Conservation (phyloP, 2,113 vertebrate genomes). For the Anas platyrhynchos region DNA sequence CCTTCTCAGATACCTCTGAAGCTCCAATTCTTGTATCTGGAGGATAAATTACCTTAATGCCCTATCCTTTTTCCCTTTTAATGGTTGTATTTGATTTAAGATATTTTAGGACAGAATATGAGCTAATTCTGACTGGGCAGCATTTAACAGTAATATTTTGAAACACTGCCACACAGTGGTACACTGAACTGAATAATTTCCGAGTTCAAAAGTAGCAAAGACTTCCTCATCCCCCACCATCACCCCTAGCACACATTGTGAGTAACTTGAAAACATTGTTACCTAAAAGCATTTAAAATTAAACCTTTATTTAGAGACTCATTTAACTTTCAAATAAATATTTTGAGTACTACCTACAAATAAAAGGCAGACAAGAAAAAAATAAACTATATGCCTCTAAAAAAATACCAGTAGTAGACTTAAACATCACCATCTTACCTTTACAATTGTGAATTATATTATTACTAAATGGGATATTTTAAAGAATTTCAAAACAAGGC, state of each 20-base stretch:
- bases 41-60: neutral
- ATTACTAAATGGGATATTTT: neutral
- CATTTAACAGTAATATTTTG: neutral
- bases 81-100: neutral
- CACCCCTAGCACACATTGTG: neutral
- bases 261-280: neutral
- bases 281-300: neutral
- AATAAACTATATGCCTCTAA: neutral
- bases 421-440: neutral
- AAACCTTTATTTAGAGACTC: neutral
- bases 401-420: neutral
- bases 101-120: neutral
- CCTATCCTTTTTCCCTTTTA: neutral
- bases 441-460: neutral
- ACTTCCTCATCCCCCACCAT: no score
- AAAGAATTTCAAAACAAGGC: neutral
- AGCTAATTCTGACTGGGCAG: neutral
- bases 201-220: neutral
- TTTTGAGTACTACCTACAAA: neutral
- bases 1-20: neutral
- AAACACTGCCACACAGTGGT: neutral
- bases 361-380: neutral
- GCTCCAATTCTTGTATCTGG: neutral
- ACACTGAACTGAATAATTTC: neutral
- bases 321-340: neutral